These are phyloP conservation scores for Vanessa tameamea DNA, from an alignment of 1,140 invertebrate species.

Conservation along the genomic window DNA sequence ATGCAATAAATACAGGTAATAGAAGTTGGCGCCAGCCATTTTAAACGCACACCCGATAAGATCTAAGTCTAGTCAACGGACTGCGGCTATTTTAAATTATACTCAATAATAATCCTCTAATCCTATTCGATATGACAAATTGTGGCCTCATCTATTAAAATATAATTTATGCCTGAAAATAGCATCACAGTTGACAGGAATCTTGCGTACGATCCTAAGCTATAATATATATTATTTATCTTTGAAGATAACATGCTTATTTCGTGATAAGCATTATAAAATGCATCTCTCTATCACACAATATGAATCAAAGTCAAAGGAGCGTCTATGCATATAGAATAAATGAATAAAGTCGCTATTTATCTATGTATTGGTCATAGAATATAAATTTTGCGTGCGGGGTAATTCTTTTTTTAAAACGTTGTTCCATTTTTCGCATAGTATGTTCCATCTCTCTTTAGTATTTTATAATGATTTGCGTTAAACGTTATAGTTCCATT, in stretches of 20 bases:
- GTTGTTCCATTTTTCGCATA: no score
- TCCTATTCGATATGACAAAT: constrained; percentile 37
- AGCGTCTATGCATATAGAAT: background rate
- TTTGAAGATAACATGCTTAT: constrained; percentile 3
- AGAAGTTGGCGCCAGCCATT: constrained; percentile 69
- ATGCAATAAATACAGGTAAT: constrained; percentile 67
- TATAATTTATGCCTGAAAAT: constrained; percentile 17
- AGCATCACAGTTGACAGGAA: constrained; percentile 8
- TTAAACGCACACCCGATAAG: constrained; percentile 61
- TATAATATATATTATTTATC: constrained; percentile 1
- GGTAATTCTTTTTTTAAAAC: no score
- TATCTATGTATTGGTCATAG: background rate
- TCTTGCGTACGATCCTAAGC: background rate
- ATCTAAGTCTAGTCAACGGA: constrained; percentile 63
- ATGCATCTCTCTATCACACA: background rate
- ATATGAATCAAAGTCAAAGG: constrained; percentile 7
- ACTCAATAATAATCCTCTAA: constrained; percentile 51
- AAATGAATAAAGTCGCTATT: background rate
- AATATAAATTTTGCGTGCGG: background rate
- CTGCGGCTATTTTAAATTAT: constrained; percentile 58
- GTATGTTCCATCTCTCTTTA: background rate
- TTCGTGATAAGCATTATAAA: background rate
- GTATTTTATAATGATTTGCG: background rate
- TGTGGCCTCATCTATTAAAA: constrained; percentile 19
- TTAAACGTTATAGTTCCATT: constrained; percentile 8